A percentile compares a stretch with the other conserved stretches of the same genome.
phyloP scores from a whole-genome alignment of 2,888 invertebrate genomes.

The Hyposoter dolosus region DNA sequence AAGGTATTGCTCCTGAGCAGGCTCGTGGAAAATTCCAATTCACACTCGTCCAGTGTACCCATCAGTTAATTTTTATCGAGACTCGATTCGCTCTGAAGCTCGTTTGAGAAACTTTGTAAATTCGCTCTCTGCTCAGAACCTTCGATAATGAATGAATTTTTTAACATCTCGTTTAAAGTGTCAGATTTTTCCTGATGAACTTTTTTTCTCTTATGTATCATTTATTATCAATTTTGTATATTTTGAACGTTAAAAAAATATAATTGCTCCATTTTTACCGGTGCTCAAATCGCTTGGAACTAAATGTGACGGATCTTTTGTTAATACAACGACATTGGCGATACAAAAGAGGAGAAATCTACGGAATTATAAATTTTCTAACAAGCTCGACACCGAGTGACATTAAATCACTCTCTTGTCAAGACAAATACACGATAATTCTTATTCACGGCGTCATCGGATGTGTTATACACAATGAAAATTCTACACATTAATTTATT shows the following conservation, averaged over 20 bases:
- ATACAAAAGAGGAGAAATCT: not conserved
- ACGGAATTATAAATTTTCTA: conserved; percentile 28
- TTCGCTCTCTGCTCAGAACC: not conserved
- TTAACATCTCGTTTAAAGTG: not conserved
- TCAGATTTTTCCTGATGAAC: not conserved
- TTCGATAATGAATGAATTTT: not conserved
- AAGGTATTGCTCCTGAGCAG: conserved; percentile 6
- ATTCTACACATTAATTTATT: conserved; percentile 18
- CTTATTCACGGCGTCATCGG: conserved; percentile 1
- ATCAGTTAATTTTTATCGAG: not conserved
- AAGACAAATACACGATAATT: conserved; percentile 31
- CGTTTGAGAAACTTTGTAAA: conserved; percentile 3
- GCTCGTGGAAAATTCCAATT: conserved; percentile 29
- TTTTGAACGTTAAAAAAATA: not conserved
- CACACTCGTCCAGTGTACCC: not conserved
- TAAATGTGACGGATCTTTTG: not conserved
- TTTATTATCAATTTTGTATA: not conserved
- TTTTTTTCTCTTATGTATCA: not conserved
- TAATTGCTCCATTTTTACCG: not conserved
- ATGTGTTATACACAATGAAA: not conserved
- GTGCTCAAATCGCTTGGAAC: not conserved
- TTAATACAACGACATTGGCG: not conserved
- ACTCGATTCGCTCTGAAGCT: not conserved
- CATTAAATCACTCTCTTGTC: conserved; percentile 41
- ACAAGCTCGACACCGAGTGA: conserved; percentile 17